phyloP scores from a whole-genome alignment of 2,797 vertebrate genomes.

The Falco biarmicus region DNA sequence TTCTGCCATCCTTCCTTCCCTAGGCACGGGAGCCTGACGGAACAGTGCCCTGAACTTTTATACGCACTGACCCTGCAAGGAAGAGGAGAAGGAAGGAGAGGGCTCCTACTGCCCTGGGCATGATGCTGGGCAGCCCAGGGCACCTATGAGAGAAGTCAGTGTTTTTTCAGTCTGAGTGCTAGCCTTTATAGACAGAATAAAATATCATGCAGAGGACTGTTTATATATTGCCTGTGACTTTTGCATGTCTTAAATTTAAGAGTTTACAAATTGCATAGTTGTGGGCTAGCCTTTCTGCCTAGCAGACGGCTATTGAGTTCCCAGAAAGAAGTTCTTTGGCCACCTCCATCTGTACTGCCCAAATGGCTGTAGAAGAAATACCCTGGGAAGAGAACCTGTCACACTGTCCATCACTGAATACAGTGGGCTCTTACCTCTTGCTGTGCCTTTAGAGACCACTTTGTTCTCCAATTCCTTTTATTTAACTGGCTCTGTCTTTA shows the following conservation, averaged over 20 bases:
- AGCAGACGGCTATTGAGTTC: neutral
- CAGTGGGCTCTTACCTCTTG: conserved; percentile 22
- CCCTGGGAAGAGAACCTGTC: conserved; percentile 15
- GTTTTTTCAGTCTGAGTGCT: neutral
- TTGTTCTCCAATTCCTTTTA: conserved; percentile 37
- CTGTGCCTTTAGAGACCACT: conserved; percentile 51
- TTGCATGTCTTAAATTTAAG: neutral
- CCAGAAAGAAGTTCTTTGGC: neutral
- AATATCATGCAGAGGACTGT: neutral
- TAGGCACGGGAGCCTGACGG: fast-evolving
- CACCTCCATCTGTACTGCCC: neutral
- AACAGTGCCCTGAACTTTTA: neutral
- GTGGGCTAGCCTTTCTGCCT: neutral
- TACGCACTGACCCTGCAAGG: neutral
- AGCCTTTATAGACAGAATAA: neutral
- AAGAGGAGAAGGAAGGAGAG: neutral
- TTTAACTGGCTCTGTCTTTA: conserved; percentile 39
- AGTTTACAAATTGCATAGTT: neutral
- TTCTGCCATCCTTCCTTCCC: neutral
- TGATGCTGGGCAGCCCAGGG: neutral
- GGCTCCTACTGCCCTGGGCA: neutral
- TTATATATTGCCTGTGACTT: neutral
- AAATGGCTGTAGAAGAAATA: neutral
- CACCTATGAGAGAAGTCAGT: neutral
- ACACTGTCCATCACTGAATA: neutral